These are phyloP conservation scores for Selenia dentaria DNA, from an alignment of 2,888 invertebrate species.

Conservation along the genomic window DNA sequence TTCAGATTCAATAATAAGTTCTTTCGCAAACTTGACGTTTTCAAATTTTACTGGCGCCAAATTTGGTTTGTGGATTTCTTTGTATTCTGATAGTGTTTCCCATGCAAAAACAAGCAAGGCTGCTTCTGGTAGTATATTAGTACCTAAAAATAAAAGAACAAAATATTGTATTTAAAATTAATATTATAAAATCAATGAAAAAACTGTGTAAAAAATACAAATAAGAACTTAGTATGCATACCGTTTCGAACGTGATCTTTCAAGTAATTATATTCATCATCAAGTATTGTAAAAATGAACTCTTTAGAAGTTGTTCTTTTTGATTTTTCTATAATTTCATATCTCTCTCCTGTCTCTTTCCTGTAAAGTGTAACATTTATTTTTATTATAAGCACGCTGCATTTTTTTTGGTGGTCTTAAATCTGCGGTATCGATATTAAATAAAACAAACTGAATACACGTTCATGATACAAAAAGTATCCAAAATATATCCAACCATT, in stretches of 20 bases:
- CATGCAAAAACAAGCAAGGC: slow-evolving; percentile 72
- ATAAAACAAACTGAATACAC: too few species aligned
- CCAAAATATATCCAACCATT: too few species aligned
- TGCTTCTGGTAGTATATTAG: slow-evolving; percentile 88
- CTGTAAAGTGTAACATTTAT: too few species aligned
- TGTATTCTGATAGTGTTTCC: slow-evolving; percentile 55
- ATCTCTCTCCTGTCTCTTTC: too few species aligned
- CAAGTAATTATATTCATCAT: slow-evolving; percentile 47
- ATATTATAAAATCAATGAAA: too few species aligned
- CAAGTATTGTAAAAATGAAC: slow-evolving; percentile 42
- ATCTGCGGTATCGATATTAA: too few species aligned
- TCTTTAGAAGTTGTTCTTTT: slow-evolving; percentile 31
- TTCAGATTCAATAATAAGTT: slow-evolving; percentile 4
- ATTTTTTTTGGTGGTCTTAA: too few species aligned
- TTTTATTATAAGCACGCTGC: too few species aligned
- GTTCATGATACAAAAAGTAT: too few species aligned
- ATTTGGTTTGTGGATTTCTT: slow-evolving; percentile 7
- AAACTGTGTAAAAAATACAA: too few species aligned
- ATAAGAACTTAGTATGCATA: too few species aligned
- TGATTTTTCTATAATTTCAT: slow-evolving; percentile 17
- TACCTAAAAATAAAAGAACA: slow-evolving; percentile 53
- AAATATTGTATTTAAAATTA: too few species aligned
- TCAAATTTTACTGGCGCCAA: slow-evolving; percentile 18
- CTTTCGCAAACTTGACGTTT: slow-evolving; percentile 12
- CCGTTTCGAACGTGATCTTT: slow-evolving; percentile 44